A percentile compares a stretch with the other conserved stretches of the same genome.
phyloP scores from a whole-genome alignment of 1,140 invertebrate genomes.

The Aethina tumida region DNA sequence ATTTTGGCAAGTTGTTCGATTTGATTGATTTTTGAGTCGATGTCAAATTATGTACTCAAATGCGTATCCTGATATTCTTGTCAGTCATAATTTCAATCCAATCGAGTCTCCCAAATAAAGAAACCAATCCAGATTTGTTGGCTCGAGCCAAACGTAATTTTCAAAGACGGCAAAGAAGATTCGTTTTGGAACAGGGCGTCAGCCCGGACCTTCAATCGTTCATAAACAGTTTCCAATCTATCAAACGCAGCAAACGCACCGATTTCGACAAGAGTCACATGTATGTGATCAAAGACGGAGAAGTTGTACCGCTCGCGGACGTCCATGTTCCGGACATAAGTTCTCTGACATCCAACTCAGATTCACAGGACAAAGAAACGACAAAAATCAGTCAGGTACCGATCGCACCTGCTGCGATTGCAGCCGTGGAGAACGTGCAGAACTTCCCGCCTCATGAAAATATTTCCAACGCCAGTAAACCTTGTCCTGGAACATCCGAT shows the following conservation, averaged over 20 bases:
- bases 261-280: constrained; percentile 15
- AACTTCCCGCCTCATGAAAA: too few relatives aligned
- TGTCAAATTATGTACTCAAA: too few relatives aligned
- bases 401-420: too few relatives aligned
- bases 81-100: constrained; percentile 4
- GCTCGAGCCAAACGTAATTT: constrained; percentile 12
- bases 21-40: too few relatives aligned
- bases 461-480: too few relatives aligned
- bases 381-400: too few relatives aligned
- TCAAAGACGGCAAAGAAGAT: constrained; percentile 12
- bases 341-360: too few relatives aligned
- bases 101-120: constrained; percentile 3
- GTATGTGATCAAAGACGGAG: constrained; percentile 20
- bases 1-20: too few relatives aligned
- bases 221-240: constrained; percentile 10
- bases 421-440: too few relatives aligned
- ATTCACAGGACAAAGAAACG: too few relatives aligned
- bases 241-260: constrained; percentile 6
- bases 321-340: too few relatives aligned
- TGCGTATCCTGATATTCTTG: constrained; percentile 1
- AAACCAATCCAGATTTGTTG: background rate
- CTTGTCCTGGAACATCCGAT: too few relatives aligned
- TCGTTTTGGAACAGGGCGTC: constrained; percentile 15
- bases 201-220: constrained; percentile 17
- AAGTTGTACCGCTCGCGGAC: constrained; percentile 17